Evolutionary conservation across 2,888 invertebrate genomes (phyloP), one percentile per base, ranked within the genome.

Genomic region (Monochamus alternatus): DNA sequence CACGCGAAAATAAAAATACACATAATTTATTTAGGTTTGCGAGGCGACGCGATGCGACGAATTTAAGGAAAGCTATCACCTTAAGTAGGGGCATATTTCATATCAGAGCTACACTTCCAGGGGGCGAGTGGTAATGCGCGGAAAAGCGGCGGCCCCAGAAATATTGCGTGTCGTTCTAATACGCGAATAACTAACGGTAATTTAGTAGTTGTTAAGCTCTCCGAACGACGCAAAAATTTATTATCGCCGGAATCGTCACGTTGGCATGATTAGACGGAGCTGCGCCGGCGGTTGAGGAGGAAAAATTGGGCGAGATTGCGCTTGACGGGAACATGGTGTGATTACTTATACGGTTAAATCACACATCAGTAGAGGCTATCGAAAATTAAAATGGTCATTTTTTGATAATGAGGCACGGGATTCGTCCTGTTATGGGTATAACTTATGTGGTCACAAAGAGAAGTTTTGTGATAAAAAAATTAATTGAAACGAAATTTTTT

Each of bases 41-140:
- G 78, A 81, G 82, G 85, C 86, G 86, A 86, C 86, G 86, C 86
- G 85, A 82, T 66, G 86, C 86, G 87, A 86, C 88, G 89, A 89
- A 87, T 89, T 89, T 89, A 89, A 88, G 89, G 87, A 89, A 89
- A 89, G 89, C 89, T 86, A 89, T 89, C 89, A 89, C 87, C 89
- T 88, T 89, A 89, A 89, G 89, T 89, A 89, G 86, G 87, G 86
- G 86, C 85, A 89, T 89, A 89, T 89, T 88, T 89, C 89, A 89
- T 89, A 87, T 88, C 87, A 85, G 75, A 75, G 75, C 51, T 75
- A 73, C 73, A 72, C 74, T 75, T 78, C 75, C 67, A 67, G 77
- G 77, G 75, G 71, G 71, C 51, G 79, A 73, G 70, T 70, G 68
- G 71, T 74, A 76, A 66, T 68, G 75, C 73, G 76, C 32, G 71